phyloP scores from a whole-genome alignment of 2,797 vertebrate species.

The Hydrophis major region DNA sequence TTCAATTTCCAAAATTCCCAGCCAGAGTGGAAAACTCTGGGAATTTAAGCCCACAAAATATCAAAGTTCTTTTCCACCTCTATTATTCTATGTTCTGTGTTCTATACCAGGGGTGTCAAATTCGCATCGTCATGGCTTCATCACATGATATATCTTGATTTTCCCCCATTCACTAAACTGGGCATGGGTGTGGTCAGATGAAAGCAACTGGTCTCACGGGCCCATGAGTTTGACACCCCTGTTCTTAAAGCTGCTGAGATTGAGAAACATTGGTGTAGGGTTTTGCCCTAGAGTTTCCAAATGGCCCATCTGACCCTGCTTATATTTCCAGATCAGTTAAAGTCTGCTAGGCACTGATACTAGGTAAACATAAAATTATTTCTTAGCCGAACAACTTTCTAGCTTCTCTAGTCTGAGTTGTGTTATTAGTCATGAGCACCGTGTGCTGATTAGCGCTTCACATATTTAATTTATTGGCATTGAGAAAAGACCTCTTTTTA shows the following conservation, averaged over 20 bases:
- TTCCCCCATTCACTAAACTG: too few relatives aligned
- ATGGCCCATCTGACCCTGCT: not conserved
- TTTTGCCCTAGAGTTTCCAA: not conserved
- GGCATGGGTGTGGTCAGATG: too few relatives aligned
- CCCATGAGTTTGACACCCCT: too few relatives aligned
- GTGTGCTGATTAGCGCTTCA: not conserved
- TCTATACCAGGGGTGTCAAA: too few relatives aligned
- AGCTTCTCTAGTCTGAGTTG: not conserved
- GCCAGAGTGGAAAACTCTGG: not conserved
- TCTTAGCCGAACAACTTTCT: not conserved
- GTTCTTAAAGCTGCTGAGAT: not conserved
- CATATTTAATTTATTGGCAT: not conserved
- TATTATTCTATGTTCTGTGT: not conserved
- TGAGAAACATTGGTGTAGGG: not conserved
- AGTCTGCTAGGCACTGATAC: not conserved
- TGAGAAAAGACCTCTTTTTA: not conserved
- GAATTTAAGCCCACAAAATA: not conserved
- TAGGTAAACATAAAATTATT: not conserved
- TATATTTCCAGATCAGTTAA: not conserved
- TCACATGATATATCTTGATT: too few relatives aligned
- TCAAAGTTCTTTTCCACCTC: not conserved
- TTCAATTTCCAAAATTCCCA: not conserved
- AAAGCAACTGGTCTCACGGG: too few relatives aligned
- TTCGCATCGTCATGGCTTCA: rapidly evolving
- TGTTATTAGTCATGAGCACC: not conserved